These are phyloP conservation scores for Nasonia vitripennis DNA, from an alignment of 1,140 invertebrate genomes.

Conservation along the genomic window DNA sequence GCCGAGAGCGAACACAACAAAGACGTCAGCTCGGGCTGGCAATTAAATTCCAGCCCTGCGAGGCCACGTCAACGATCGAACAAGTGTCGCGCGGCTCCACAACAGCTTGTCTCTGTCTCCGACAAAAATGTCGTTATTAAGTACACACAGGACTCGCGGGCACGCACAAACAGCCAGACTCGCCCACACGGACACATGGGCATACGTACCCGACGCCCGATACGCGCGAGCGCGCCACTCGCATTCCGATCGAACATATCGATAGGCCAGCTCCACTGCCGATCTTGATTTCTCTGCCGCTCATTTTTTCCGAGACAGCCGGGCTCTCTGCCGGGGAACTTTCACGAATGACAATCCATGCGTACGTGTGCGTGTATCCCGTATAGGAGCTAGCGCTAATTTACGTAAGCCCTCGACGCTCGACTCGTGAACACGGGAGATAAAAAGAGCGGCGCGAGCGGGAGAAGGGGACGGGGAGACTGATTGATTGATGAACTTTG, in stretches of 20 bases:
- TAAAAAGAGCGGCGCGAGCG: background rate
- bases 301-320: background rate
- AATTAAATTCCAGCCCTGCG: constrained; percentile 2
- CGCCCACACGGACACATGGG: background rate
- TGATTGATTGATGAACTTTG: constrained; percentile 43
- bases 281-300: background rate
- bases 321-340: background rate
- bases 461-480: background rate
- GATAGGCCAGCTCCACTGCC: background rate
- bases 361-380: no score
- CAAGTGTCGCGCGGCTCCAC: background rate
- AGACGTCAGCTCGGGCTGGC: background rate
- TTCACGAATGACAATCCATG: constrained; percentile 17
- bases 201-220: background rate
- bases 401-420: background rate
- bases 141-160: background rate
- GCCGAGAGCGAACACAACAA: background rate
- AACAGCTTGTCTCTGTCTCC: no score
- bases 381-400: background rate
- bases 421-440: background rate
- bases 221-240: background rate
- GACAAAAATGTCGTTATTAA: background rate
- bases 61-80: background rate
- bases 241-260: background rate
- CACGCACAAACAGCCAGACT: background rate